phyloP scores from a whole-genome alignment of 2,797 vertebrate genomes.

The Notamacropus eugenii region DNA sequence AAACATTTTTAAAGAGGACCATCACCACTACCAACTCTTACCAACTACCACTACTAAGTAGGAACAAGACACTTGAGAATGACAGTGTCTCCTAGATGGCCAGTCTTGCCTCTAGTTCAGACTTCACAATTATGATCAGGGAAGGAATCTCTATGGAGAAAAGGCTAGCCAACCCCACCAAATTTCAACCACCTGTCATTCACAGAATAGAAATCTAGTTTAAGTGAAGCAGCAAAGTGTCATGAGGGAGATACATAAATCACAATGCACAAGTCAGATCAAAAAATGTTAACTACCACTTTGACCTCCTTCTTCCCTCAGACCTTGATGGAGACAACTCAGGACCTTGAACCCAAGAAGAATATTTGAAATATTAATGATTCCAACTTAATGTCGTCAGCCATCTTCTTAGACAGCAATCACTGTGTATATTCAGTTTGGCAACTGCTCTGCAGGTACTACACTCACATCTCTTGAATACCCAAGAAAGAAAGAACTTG shows the following conservation, averaged over 20 bases:
- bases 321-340: not conserved
- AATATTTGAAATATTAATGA: not conserved
- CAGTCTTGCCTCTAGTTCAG: not conserved
- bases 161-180: not conserved
- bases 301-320: not conserved
- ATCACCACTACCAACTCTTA: not conserved
- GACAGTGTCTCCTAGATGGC: not conserved
- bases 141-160: not conserved
- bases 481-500: too few species aligned
- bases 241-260: not conserved
- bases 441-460: not conserved
- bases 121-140: not conserved
- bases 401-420: not conserved
- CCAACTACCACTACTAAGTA: not conserved
- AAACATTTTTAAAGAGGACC: not conserved
- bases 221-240: not conserved
- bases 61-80: not conserved
- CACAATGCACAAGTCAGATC: not conserved
- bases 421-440: not conserved
- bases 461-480: too few species aligned
- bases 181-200: not conserved
- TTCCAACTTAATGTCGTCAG: not conserved
- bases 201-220: not conserved
- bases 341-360: not conserved
- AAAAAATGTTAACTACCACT: not conserved